phyloP scores from a whole-genome alignment of 2,888 invertebrate species.

The Panopea generosa region DNA sequence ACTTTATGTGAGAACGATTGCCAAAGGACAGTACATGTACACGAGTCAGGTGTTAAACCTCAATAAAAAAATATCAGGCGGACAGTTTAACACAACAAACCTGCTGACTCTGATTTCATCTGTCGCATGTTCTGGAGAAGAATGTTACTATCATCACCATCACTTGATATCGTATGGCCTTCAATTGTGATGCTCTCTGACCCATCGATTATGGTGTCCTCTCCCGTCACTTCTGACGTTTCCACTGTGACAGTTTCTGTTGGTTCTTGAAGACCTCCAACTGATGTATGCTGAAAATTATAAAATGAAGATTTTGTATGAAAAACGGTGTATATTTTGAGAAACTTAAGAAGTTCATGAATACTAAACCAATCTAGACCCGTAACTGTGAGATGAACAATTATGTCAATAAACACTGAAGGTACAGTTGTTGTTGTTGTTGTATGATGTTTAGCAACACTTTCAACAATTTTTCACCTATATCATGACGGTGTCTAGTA shows the following conservation, averaged over 20 bases:
- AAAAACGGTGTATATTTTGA: too few relatives aligned
- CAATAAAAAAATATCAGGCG: too few relatives aligned
- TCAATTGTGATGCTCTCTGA: slow-evolving; percentile 71
- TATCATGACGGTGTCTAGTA: too few relatives aligned
- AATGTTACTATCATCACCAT: slow-evolving; percentile 39
- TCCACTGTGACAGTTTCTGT: slow-evolving; percentile 80
- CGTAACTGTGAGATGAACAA: slow-evolving; percentile 57
- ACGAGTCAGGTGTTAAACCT: too few relatives aligned
- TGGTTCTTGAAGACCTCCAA: slow-evolving; percentile 69
- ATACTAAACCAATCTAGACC: slow-evolving; percentile 19
- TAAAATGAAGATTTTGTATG: too few relatives aligned
- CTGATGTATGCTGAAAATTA: slow-evolving; percentile 69
- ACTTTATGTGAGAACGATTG: too few relatives aligned
- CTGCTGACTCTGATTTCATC: slow-evolving; percentile 38
- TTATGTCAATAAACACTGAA: slow-evolving; percentile 65
- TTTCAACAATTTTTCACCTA: too few relatives aligned
- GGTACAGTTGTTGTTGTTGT: too few relatives aligned
- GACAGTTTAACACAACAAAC: too few relatives aligned
- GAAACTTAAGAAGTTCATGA: too few relatives aligned
- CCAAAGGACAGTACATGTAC: too few relatives aligned
- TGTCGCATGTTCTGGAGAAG: slow-evolving; percentile 37
- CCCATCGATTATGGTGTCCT: slow-evolving; percentile 52
- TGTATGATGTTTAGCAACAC: too few relatives aligned
- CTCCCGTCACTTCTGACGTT: slow-evolving; percentile 70
- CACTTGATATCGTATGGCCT: slow-evolving; percentile 36